Evolutionary conservation across 2,113 vertebrate species (phyloP).

Genomic region (Pogonocichla stellata): DNA sequence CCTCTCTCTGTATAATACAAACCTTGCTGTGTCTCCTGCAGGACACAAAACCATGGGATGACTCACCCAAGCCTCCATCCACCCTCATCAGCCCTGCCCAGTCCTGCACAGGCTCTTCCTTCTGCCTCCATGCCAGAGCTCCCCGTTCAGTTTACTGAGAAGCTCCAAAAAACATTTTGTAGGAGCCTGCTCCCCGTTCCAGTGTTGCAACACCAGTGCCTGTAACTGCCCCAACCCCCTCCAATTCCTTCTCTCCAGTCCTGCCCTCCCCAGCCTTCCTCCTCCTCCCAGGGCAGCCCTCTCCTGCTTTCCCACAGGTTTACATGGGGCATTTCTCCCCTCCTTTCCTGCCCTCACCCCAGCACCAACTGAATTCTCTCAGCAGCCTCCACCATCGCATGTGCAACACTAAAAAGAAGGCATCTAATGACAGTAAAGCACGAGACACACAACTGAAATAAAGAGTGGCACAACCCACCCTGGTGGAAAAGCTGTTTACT

Average conservation of each 20-base stretch:
- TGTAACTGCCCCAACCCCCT: rapidly evolving
- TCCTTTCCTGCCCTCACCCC: neutral
- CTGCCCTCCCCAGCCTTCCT: neutral
- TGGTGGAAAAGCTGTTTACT: neutral
- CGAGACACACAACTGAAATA: neutral
- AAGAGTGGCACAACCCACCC: rapidly evolving
- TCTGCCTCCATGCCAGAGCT: neutral
- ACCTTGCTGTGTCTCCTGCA: neutral
- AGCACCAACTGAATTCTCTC: rapidly evolving
- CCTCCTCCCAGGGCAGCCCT: neutral
- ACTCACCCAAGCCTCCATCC: neutral
- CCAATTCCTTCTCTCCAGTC: neutral
- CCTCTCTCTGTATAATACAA: neutral
- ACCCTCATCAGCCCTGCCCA: neutral
- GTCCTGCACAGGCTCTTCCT: neutral
- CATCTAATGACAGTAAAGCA: neutral
- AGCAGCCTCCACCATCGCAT: neutral
- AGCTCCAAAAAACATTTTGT: neutral
- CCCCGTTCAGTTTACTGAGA: neutral
- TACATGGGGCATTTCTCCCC: rapidly evolving
- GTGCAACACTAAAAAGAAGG: rapidly evolving
- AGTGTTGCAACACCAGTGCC: rapidly evolving
- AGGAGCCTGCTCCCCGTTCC: rapidly evolving
- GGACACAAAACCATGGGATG: rapidly evolving
- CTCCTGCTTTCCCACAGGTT: neutral